phyloP scores from a whole-genome alignment of 2,888 invertebrate genomes.

The Octodonta nipae region DNA sequence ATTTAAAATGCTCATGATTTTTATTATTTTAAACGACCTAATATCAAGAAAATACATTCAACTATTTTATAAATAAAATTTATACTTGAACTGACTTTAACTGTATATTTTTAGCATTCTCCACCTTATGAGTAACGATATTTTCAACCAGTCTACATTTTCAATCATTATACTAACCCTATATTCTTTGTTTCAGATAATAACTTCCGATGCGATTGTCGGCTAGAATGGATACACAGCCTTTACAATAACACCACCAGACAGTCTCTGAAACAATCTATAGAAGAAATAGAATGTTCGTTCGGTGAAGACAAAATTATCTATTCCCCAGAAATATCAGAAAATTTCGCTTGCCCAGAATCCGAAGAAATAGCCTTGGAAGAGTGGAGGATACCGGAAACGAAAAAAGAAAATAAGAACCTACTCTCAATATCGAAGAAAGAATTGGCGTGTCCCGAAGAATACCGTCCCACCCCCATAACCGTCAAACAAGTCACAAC shows the following conservation, averaged over 20 bases:
- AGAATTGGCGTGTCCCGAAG: slow-evolving; percentile 33
- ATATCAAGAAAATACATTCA: too few species aligned
- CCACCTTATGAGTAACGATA: too few species aligned
- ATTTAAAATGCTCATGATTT: too few species aligned
- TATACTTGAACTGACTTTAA: too few species aligned
- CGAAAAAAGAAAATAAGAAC: not conserved
- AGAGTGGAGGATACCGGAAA: too few species aligned
- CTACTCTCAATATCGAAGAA: slow-evolving; percentile 21
- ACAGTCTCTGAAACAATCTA: slow-evolving; percentile 49
- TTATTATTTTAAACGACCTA: too few species aligned
- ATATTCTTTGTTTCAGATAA: slow-evolving; percentile 57
- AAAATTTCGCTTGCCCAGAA: slow-evolving; percentile 9
- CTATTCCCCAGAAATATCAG: slow-evolving; percentile 9
- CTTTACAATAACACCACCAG: slow-evolving; percentile 64
- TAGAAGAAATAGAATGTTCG: slow-evolving; percentile 60
- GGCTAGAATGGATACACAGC: slow-evolving; percentile 65
- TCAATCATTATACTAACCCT: too few species aligned
- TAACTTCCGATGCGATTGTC: slow-evolving; percentile 71
- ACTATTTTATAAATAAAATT: too few species aligned
- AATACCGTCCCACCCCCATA: slow-evolving; percentile 27
- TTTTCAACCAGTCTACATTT: too few species aligned
- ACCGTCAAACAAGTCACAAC: slow-evolving; percentile 23
- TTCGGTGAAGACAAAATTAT: slow-evolving; percentile 35
- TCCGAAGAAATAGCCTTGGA: too few species aligned
- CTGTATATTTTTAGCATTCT: too few species aligned